Evolutionary conservation across 92 coral and sea anemone species (phyloP), one percentile per base, ranked within the genome.

Genomic region (Epizoanthus fatuus): DNA sequence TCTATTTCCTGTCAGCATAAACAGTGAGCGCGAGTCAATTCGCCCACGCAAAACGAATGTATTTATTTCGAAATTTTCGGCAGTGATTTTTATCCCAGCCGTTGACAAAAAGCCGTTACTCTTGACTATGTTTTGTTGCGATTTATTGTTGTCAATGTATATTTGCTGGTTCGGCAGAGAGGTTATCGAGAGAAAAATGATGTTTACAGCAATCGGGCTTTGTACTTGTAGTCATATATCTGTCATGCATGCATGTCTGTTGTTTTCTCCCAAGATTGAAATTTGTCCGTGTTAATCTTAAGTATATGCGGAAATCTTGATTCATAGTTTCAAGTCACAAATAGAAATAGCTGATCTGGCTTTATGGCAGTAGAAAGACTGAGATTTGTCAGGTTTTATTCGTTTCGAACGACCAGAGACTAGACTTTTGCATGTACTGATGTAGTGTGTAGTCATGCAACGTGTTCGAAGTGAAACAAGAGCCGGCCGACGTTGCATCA

Each of bases 11-110:
- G 82, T 77, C 82, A 77, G 82, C 70, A 77, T 77, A 77, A 77
- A 77, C 82, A 77, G 49, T 69, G 37, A 77, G 16, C 59, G 42
- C 82, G 44, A 77, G 57, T 77, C 82, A 60, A 17, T 59, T 77
- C 82, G 82, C 82, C 82, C 82, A 77, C 82, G 82, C 82, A 77
- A 77, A 77, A 77, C 82, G 82, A 77, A 77, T 77, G 69, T 77
- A 77, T 77, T 77, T 77, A 62, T 59, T 77, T 77, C 54, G 51
- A 62, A 60, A 71, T 71, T 44, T 59, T 56, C 49, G 19, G 45
- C 40, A 22, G 4, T 76, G 55, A 25, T 52, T 22, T 72, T 60
- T 77, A 37, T 14, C 57, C 51, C 49, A 58, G 57, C 22, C 1
- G 70, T 13, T 77, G 38, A 19, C 29, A 13, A 58, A 11, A 2